Conservation (phyloP, 53 echinoderm and acorn worm genomes). For the Zoroaster sp. region DNA sequence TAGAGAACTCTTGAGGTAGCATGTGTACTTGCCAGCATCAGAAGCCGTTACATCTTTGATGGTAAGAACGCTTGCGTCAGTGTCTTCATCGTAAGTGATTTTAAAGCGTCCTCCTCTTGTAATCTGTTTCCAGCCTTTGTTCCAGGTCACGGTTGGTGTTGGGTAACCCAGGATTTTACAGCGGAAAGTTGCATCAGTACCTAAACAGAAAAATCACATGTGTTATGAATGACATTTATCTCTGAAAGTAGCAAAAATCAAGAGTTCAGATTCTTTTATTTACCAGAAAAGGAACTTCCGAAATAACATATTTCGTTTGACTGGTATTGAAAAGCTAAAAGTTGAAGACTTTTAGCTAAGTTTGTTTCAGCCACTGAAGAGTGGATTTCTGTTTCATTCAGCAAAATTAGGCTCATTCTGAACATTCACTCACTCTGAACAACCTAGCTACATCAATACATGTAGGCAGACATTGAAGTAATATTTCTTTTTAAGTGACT, state of each 20-base stretch:
- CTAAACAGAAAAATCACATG: slow-evolving; percentile 1
- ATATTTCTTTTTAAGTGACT: too few relatives aligned
- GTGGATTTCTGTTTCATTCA: too few relatives aligned
- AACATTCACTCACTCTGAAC: too few relatives aligned
- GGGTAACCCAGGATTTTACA: slow-evolving; percentile 81
- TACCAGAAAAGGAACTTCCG: too few relatives aligned
- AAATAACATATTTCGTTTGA: too few relatives aligned
- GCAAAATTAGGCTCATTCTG: too few relatives aligned
- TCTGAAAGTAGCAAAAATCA: background rate
- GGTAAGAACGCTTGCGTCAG: slow-evolving; percentile 74
- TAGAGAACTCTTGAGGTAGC: slow-evolving; percentile 74
- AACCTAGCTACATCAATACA: too few relatives aligned
- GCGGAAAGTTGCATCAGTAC: slow-evolving; percentile 74
- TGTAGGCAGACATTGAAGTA: too few relatives aligned
- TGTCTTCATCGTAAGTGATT: slow-evolving; percentile 71
- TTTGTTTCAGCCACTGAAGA: too few relatives aligned
- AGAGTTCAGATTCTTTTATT: background rate
- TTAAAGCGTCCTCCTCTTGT: slow-evolving; percentile 72
- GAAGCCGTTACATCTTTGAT: slow-evolving; percentile 70
- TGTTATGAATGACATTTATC: background rate
- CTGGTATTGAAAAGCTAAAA: too few relatives aligned
- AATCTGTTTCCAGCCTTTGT: slow-evolving; percentile 93
- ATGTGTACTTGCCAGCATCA: slow-evolving; percentile 96
- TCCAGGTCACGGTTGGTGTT: slow-evolving; percentile 76
- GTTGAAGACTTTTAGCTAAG: too few relatives aligned